Evolutionary conservation across 2,113 vertebrate species (phyloP).

Genomic region (Brevimyrus niger): DNA sequence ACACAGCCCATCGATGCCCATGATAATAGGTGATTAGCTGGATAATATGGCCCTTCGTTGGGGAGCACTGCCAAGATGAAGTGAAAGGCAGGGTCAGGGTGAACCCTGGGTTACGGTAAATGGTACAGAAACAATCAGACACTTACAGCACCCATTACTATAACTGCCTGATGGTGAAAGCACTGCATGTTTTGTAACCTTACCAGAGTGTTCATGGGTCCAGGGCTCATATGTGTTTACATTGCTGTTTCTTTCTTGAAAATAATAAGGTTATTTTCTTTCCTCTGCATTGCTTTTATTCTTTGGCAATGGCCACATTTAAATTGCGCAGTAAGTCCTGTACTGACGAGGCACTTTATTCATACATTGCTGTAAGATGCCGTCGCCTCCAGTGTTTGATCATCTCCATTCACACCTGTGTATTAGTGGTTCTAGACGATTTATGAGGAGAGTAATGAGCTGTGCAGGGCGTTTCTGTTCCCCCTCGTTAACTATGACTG

Average conservation of each 20-base stretch:
- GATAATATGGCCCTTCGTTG: conserved; percentile 27
- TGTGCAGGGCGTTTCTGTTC: background rate
- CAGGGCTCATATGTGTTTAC: background rate
- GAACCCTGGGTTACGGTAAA: background rate
- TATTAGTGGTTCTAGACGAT: background rate
- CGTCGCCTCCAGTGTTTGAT: background rate
- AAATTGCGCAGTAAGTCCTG: background rate
- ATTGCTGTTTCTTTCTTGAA: background rate
- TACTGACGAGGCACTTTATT: background rate
- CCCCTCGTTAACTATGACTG: conserved; percentile 11
- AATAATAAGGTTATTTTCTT: background rate
- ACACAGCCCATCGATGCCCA: conserved; percentile 64
- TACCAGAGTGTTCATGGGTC: background rate
- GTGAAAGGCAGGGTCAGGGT: conserved; percentile 12
- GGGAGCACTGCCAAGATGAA: background rate
- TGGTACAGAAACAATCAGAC: conserved; percentile 12
- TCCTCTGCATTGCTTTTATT: background rate
- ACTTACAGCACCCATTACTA: background rate
- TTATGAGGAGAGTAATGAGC: conserved; percentile 12
- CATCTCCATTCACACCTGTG: background rate
- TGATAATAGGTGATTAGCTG: conserved; percentile 64
- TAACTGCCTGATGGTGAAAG: background rate
- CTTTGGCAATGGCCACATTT: background rate
- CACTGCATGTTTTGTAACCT: background rate
- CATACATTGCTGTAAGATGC: background rate